Base-by-base conservation (phyloP, 2,797 vertebrate species). In the Zenarchopterus dispar region DNA sequence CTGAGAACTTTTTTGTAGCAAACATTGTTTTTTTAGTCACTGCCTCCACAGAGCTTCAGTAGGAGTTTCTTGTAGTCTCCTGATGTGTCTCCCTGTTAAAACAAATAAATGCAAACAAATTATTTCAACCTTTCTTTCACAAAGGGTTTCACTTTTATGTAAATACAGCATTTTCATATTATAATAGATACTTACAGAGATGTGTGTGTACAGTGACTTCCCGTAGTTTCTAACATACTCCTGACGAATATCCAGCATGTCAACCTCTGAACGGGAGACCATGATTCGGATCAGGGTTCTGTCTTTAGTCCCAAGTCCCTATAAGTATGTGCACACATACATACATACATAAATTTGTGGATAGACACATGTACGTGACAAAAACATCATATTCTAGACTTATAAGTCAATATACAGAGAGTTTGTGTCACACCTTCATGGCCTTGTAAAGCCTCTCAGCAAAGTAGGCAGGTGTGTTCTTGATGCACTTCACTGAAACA, bases 61-160 rank as follows among this genome's bases (percentile, higher is more conserved):
- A 99, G 93, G 65, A 96, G 94, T 82, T 99, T 99, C 92, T 94
- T 94, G 88, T 99, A 99, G 91, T 99, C 98, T 70, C 98, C 98
- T 22, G 97, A 99, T 69, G 96, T 99, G 82, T 99, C 98, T 73
- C 95, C 95, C 98, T 99, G 84, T 73, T 64, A 90, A n/a, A 91
- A 59, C 78, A 81, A 80, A 67, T 16, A 56, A 54, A 67, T 8
- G 2, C 1, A 57, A 22, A 7, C 9, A 55, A 53, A 50, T 44
- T 7, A 59, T 41, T 58, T 6, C 26, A 23, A 73, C 0, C 3
- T 15, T 2, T 6, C 1, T 51, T 26, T 24, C 11, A 64, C 6
- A 64, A 44, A 65, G 17, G 1, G 28, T 31, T 18, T 5, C 9
- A 5, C 33, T 47, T 44, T 62, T 7, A 33, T 2, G 52, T 16